Evolutionary conservation across 2,888 invertebrate species (phyloP).

Genomic region (Lymantria dispar): DNA sequence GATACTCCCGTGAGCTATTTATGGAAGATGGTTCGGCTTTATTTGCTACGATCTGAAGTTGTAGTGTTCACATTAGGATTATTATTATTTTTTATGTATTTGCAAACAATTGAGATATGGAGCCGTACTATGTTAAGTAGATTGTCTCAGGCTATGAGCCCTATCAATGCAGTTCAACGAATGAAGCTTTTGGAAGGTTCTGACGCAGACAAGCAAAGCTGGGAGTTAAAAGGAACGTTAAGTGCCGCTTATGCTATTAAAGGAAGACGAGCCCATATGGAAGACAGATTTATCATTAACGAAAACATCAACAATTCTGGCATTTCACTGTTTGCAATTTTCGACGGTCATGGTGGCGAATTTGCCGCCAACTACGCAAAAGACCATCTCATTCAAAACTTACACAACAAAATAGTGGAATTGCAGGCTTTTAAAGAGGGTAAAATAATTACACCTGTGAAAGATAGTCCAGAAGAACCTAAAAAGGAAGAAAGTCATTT

Average conservation of each 20-base stretch:
- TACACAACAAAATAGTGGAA: conserved; percentile 89
- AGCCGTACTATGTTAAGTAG: conserved; percentile 88
- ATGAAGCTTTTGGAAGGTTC: conserved; percentile 80
- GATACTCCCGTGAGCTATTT: conserved; percentile 89
- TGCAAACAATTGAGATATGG: conserved; percentile 93
- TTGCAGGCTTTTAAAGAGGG: conserved; percentile 86
- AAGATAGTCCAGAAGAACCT: conserved; percentile 56
- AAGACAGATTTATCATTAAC: conserved; percentile 95
- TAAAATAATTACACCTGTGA: conserved; percentile 60
- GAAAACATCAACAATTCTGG: conserved; percentile 93
- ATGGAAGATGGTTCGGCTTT: conserved; percentile 90
- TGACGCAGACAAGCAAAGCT: conserved; percentile 83
- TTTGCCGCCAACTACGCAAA: conserved; percentile 96
- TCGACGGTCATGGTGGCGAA: conserved; percentile 98
- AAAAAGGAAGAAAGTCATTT: conserved; percentile 68
- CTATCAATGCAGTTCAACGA: conserved; percentile 83
- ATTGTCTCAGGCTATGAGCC: conserved; percentile 85
- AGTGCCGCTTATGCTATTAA: conserved; percentile 95
- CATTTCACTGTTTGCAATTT: conserved; percentile 94
- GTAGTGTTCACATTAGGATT: conserved; percentile 87
- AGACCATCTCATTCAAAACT: conserved; percentile 91
- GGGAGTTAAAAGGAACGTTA: conserved; percentile 89
- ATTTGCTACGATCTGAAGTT: conserved; percentile 91
- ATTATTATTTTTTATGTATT: conserved; percentile 88
- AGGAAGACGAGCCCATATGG: conserved; percentile 95